Evolutionary conservation across 2,113 vertebrate species (phyloP).

Genomic region (Pithys albifrons): DNA sequence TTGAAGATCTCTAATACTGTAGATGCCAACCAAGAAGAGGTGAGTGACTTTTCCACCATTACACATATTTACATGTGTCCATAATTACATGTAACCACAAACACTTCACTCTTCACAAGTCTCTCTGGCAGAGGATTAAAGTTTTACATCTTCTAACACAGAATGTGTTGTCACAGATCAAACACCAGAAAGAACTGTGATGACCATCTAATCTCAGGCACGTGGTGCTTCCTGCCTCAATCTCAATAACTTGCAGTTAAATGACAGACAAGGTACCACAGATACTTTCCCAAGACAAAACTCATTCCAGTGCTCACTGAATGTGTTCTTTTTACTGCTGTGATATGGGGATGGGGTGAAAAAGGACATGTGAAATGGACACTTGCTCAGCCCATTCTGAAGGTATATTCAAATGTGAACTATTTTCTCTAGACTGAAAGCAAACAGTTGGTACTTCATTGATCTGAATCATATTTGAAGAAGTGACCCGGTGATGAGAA

Average conservation of each 20-base stretch:
- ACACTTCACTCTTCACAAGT: neutral
- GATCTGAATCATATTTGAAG: neutral
- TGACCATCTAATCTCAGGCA: neutral
- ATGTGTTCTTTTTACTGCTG: neutral
- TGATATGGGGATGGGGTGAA: neutral
- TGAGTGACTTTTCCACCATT: neutral
- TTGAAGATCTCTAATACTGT: neutral
- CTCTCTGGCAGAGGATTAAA: neutral
- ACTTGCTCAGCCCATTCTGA: neutral
- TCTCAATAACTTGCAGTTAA: neutral
- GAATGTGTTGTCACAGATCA: neutral
- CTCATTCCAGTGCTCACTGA: neutral
- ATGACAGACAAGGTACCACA: neutral
- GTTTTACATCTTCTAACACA: neutral
- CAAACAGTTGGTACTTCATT: neutral
- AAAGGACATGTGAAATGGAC: neutral
- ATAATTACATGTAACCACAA: neutral
- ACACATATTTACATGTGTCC: neutral
- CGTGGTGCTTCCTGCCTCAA: neutral
- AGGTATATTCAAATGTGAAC: neutral
- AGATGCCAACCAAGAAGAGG: neutral
- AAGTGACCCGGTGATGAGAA: neutral
- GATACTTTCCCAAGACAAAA: neutral
- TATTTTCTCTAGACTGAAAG: neutral
- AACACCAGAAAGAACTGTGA: neutral